These are phyloP conservation scores for Pelusios castaneus DNA, from an alignment of 2,113 vertebrate species.

Conservation along the genomic window DNA sequence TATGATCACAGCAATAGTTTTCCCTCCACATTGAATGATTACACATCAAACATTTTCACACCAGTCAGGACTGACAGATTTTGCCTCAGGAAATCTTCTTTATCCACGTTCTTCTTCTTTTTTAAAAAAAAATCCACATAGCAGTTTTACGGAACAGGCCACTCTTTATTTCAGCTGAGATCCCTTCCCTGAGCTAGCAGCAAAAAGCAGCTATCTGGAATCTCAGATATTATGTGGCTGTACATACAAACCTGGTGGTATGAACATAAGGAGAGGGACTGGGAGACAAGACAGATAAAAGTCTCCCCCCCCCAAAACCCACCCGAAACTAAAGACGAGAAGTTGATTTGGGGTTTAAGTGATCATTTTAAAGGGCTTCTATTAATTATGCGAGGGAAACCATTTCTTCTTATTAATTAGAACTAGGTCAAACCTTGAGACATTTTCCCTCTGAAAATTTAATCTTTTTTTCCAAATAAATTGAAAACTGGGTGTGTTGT, in stretches of 20 bases:
- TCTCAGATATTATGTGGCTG: not conserved
- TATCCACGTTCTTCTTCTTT: fast-evolving
- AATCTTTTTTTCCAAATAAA: not conserved
- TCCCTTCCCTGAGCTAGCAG: not conserved
- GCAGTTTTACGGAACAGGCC: not conserved
- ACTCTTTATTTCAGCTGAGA: not conserved
- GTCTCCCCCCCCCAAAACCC: too few relatives aligned
- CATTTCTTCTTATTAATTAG: not conserved
- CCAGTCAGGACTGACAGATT: not conserved
- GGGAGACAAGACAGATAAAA: not conserved
- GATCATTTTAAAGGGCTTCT: not conserved
- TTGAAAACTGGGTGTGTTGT: not conserved
- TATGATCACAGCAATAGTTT: not conserved
- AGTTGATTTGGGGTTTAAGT: not conserved
- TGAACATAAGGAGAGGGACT: not conserved
- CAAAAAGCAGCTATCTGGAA: not conserved
- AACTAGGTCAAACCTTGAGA: not conserved
- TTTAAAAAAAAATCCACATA: not conserved
- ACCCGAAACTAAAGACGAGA: not conserved
- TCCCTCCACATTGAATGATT: not conserved
- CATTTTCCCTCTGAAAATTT: not conserved
- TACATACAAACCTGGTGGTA: not conserved
- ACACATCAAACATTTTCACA: not conserved
- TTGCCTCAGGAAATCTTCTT: not conserved
- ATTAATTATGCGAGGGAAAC: not conserved